Evolutionary conservation across 2,113 vertebrate genomes (phyloP).

Genomic region (Ctenomys sociabilis): DNA sequence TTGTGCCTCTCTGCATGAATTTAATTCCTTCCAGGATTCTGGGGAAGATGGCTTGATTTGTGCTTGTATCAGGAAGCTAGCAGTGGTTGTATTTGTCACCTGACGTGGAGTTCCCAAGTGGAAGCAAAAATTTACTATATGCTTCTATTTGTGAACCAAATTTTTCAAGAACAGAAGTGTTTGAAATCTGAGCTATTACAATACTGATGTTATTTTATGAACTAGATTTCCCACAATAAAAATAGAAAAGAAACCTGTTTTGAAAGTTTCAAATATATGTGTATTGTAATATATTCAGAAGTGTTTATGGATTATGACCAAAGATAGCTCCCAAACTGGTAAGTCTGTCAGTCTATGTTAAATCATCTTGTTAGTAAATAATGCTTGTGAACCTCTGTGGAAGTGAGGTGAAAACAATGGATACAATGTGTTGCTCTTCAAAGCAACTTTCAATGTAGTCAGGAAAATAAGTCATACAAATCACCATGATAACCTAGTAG

Average conservation of each 20-base stretch:
- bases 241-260: neutral
- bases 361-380: neutral
- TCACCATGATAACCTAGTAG: neutral
- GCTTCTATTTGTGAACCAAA: neutral
- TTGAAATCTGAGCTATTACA: neutral
- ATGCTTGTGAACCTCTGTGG: neutral
- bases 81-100: neutral
- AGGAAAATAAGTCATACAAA: neutral
- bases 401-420: slow-evolving; percentile 21
- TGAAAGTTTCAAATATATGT: neutral
- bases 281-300: slow-evolving; percentile 15
- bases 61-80: neutral
- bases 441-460: neutral
- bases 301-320: neutral
- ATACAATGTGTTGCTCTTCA: neutral
- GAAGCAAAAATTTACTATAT: neutral
- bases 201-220: neutral
- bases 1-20: neutral
- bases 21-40: neutral
- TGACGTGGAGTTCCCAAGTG: neutral
- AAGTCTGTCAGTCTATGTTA: slow-evolving; percentile 6
- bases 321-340: slow-evolving; percentile 16
- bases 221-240: neutral
- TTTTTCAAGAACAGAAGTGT: neutral
- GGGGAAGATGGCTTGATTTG: neutral